Conservation (phyloP, 2,797 vertebrate genomes). For the Semotilus atromaculatus region DNA sequence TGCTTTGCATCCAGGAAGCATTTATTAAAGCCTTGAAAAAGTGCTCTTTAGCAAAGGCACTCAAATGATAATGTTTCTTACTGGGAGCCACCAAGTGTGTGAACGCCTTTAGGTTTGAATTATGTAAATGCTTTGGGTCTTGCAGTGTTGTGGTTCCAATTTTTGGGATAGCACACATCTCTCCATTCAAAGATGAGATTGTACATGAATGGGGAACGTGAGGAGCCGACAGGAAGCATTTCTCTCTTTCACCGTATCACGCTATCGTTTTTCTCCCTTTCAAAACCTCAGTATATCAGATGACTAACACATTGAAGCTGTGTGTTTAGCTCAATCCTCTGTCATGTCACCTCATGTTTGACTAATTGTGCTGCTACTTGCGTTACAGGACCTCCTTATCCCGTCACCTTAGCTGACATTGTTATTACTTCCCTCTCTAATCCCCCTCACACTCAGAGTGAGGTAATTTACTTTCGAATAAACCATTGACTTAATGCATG, state of each 20-base stretch:
- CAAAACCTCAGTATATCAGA: slow-evolving; percentile 40
- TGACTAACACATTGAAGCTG: slow-evolving; percentile 47
- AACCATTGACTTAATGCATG: neutral
- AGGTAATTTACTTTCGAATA: slow-evolving; percentile 13
- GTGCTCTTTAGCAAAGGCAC: slow-evolving; percentile 30
- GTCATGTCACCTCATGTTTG: slow-evolving; percentile 59
- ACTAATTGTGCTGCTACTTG: slow-evolving; percentile 57
- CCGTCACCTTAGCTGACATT: slow-evolving; percentile 48
- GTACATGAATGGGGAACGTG: neutral
- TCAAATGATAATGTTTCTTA: slow-evolving; percentile 7
- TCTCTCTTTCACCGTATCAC: slow-evolving; percentile 7
- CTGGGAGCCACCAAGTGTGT: slow-evolving; percentile 6
- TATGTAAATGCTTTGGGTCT: slow-evolving; percentile 22
- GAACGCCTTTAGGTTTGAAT: slow-evolving; percentile 21
- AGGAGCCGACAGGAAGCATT: neutral
- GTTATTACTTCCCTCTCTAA: slow-evolving; percentile 39
- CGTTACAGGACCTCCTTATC: slow-evolving; percentile 44
- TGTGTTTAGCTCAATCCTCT: slow-evolving; percentile 46
- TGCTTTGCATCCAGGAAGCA: slow-evolving; percentile 26
- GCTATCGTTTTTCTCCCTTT: slow-evolving; percentile 20
- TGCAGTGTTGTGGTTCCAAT: neutral
- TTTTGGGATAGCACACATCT: neutral
- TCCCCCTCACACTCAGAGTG: neutral
- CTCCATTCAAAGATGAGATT: neutral
- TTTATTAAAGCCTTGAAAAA: slow-evolving; percentile 38